Base-by-base conservation (phyloP, 1,140 invertebrate species). In the Sinella curviseta region DNA sequence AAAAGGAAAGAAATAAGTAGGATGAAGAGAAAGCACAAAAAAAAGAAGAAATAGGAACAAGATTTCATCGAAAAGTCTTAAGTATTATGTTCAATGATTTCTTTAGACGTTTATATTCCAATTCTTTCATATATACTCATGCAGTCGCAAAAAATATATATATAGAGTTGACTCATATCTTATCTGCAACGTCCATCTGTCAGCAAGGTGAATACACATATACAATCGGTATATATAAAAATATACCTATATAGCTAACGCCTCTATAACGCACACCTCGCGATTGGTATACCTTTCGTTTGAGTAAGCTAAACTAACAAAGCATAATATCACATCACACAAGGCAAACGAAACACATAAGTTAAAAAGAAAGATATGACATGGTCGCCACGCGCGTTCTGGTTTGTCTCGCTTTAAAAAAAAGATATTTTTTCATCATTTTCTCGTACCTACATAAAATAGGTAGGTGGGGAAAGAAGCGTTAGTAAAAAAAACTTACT, bases 1-100 rank as follows among this genome's bases (percentile, higher is more conserved):
- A 33, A 70, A 70, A 24, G 65, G 30, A 70, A 70, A 70, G 2
- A 70, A 70, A 30, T 70, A 70, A 70, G 30, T 31, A 70, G 30
- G 65, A 31, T 31, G 65, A 70, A 31, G 65, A 70, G 14, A 30
- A 70, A 70, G 26, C 8, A 31, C 12, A 70, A 70, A 30, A 70
- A 70, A 33, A 31, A 4, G 31, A 70, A 70, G 26, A 70, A 31
- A 70, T 70, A 12, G 8, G 65, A 33, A 30, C 2, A 70, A 70
- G 65, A 70, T 70, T 70, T 70, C 57, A 17, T 31, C 3, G 65
- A 65, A 70, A 70, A 70, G 26, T 33, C 65, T 70, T 70, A 70
- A 70, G 65, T n/a, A 70, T 70, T 65, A 65, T 65, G 26, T n/a
- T 12, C 57, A 65, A 65, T 26, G 26, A 65, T 26, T 14, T 26